phyloP scores from a whole-genome alignment of 2,888 invertebrate species.

The Dione juno region DNA sequence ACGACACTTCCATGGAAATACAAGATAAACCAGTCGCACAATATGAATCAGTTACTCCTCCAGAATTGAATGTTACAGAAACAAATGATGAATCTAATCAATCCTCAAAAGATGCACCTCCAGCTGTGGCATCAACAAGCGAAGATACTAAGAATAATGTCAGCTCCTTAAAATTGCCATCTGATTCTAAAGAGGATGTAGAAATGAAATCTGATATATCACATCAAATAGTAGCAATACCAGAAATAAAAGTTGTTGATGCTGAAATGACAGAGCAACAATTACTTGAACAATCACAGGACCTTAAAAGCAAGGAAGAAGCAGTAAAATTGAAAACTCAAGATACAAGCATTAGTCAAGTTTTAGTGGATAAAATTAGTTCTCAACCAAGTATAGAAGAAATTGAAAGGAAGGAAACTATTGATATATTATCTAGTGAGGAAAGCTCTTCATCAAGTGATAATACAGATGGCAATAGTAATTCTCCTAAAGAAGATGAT shows the following conservation, averaged over 20 bases:
- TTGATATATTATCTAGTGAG: conserved; percentile 74
- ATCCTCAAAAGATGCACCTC: conserved; percentile 39
- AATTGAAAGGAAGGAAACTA: conserved; percentile 63
- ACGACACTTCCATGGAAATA: conserved; percentile 64
- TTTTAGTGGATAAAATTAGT: conserved; percentile 63
- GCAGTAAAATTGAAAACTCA: conserved; percentile 51
- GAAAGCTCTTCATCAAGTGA: conserved; percentile 79
- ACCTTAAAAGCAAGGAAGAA: conserved; percentile 48
- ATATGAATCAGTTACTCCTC: conserved; percentile 68
- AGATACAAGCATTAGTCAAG: conserved; percentile 44
- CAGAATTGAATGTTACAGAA: conserved; percentile 59
- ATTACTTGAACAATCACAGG: conserved; percentile 60
- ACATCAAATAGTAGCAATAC: conserved; percentile 58
- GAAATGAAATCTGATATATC: conserved; percentile 60
- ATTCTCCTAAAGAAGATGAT: conserved; percentile 71
- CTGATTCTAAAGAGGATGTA: conserved; percentile 56
- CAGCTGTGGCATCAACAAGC: conserved; percentile 48
- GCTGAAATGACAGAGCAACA: conserved; percentile 74
- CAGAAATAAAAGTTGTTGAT: conserved; percentile 76
- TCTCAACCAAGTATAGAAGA: conserved; percentile 73
- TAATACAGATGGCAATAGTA: conserved; percentile 75
- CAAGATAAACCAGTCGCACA: conserved; percentile 61
- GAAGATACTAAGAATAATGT: conserved; percentile 53
- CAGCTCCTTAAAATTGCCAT: conserved; percentile 38
- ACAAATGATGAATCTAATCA: conserved; percentile 39